Evolutionary conservation across 2,888 invertebrate genomes (phyloP), one percentile per base, ranked within the genome.

Genomic region (Lumbricus terrestris): DNA sequence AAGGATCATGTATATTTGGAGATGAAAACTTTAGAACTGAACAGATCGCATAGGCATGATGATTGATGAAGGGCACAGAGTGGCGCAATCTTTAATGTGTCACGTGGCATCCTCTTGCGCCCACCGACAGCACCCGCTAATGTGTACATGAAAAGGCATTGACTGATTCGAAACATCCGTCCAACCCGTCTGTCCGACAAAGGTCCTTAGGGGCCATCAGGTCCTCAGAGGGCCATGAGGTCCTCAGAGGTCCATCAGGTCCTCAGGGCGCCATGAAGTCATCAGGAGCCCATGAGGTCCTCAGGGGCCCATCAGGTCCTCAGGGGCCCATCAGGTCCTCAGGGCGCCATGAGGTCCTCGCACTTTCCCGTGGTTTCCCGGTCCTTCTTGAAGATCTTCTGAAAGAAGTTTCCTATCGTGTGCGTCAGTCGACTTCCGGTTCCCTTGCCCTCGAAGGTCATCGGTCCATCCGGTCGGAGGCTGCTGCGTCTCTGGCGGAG

Each of bases 401-500:
- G 85, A 23, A 85, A 37, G 85, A 85, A 85, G 85, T 0, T 37
- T 34, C 85, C 85, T 15, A 85, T 85, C 0, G 85, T 85, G 33
- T 85, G 6, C 35, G 85, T 35, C 5, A 85, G 34, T 5, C 85
- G 35, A 85, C 37, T 85, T 37, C 34, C 85, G 37, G 85, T 69
- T 8, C 69, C n/a, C 69, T 69, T 69, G 69, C 69, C 69, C n/a
- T 69, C 69, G 69, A 69, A 0, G 8, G 69, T 6, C 69, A 69
- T 69, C 69, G n/a, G 29, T 69, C 69, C 69, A 6, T 69, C 69
- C 29, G 82, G 83, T 37, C 82, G 82, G 18, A 42, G 38, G 38
- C 38, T 88, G 37, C 29, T 23, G 35, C 88, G 88, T 18, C 83
- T 82, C 35, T 90, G 91, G 37, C 90, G 42, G n/a, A 98, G 96